Conservation (phyloP, 2,888 invertebrate genomes). For the Sisyra terminalis region DNA sequence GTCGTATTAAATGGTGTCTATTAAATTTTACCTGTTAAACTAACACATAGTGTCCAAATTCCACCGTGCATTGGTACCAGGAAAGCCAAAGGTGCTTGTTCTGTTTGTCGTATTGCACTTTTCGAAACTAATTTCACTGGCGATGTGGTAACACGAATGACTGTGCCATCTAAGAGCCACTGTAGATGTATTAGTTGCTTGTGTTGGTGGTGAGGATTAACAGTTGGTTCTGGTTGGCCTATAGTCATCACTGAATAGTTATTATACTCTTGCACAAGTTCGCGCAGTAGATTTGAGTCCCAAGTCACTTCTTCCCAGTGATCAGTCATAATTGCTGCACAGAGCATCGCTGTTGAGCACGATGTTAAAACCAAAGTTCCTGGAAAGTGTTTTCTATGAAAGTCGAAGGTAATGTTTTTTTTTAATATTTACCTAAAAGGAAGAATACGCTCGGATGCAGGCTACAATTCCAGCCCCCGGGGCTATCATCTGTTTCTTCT, state of each 20-base stretch:
- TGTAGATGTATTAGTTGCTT: slow-evolving; percentile 26
- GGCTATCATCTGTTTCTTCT: slow-evolving; percentile 34
- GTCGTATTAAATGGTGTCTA: no score
- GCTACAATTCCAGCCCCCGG: slow-evolving; percentile 42
- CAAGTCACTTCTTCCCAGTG: slow-evolving; percentile 82
- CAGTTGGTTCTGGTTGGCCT: slow-evolving; percentile 5
- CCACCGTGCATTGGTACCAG: slow-evolving; percentile 81
- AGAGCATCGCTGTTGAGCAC: slow-evolving; percentile 64
- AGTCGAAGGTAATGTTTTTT: no score
- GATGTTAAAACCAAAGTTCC: slow-evolving; percentile 47
- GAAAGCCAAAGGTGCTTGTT: slow-evolving; percentile 33
- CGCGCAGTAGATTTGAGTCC: slow-evolving; percentile 44
- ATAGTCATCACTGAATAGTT: slow-evolving; percentile 27
- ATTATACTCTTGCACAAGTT: slow-evolving; percentile 36
- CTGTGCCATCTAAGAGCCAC: slow-evolving; percentile 63
- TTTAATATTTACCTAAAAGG: slow-evolving; percentile 6
- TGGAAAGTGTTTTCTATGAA: slow-evolving; percentile 15
- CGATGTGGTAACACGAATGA: slow-evolving; percentile 37
- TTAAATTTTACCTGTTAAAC: slow-evolving; percentile 48
- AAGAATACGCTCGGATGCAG: slow-evolving; percentile 35
- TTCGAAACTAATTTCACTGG: slow-evolving; percentile 1
- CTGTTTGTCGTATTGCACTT: slow-evolving; percentile 15
- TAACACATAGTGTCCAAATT: slow-evolving; percentile 77
- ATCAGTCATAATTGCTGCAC: slow-evolving; percentile 76
- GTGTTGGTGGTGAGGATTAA: slow-evolving; percentile 9